A percentile compares a stretch with the other conserved stretches of the same genome.
These are phyloP conservation scores for Oreochromis mossambicus DNA, from an alignment of 2,797 vertebrate genomes.

Conservation along the genomic window DNA sequence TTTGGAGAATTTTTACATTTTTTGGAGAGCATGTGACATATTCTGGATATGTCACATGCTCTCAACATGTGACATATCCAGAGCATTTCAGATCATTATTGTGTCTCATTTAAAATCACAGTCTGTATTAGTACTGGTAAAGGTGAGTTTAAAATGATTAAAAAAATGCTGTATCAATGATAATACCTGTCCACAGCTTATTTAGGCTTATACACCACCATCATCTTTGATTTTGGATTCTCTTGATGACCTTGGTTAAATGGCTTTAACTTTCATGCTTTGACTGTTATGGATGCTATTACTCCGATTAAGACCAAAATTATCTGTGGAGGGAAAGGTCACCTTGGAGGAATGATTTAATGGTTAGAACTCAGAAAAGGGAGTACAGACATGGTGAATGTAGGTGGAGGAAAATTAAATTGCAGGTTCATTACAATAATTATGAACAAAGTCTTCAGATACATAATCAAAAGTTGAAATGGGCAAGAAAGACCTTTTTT, in stretches of 20 bases:
- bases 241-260: neutral
- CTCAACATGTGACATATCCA: neutral
- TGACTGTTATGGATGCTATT: neutral
- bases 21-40: neutral
- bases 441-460: neutral
- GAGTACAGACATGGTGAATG: neutral
- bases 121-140: neutral
- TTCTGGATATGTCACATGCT: neutral
- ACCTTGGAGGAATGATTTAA: neutral
- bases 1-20: rapidly evolving
- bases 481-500: neutral
- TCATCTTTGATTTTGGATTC: neutral
- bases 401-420: neutral
- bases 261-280: neutral
- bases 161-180: neutral
- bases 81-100: neutral
- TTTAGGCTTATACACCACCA: neutral
- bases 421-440: neutral
- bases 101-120: neutral
- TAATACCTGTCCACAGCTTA: neutral
- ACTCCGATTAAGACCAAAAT: neutral
- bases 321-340: neutral
- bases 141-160: neutral
- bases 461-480: neutral
- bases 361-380: neutral